Base-by-base conservation (phyloP, 2,888 invertebrate genomes). In the Drosophila flavopinicola region DNA sequence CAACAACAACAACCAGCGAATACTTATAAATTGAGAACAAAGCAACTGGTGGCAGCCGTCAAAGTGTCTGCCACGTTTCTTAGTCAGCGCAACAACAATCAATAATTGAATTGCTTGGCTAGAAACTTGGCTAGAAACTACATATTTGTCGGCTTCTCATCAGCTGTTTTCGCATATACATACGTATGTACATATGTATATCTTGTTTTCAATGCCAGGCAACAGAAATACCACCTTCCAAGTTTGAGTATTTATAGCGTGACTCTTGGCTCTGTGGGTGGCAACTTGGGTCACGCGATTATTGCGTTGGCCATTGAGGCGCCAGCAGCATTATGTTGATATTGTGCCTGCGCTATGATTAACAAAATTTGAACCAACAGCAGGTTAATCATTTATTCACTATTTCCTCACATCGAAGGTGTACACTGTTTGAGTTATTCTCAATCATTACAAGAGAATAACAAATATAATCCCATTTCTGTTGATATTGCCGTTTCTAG, bases 21-120 rank as follows among this genome's bases (percentile, higher is more conserved):
- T n/a, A n/a, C n/a, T n/a, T n/a, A n/a, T n/a, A n/a, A n/a, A n/a
- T n/a, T n/a, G n/a, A n/a, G n/a, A 38, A 17, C 27, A 39, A 45
- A 66, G 66, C 80, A 80, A 80, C 80, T 85, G 78, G 80, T 80
- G 84, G 54, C 83, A 47, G 82, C 32, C 78, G 78, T 84, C 80
- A 53, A 64, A 37, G 45, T 80, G 80, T 86, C 80, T 80, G 66
- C 59, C 56, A 29, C 47, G 47, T 33, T 37, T 37, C 24, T 17
- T 11, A 30, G 52, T 23, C 41, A 27, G 51, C 41, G 11, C 17
- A 29, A 61, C 48, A 47, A 41, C 67, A 73, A 84, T 85, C 84
- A 77, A 79, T 79, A 84, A 69, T 84, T 85, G 33, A 84, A 84
- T 84, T 69, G 80, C 60, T 71, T 37, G 48, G 57, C 37, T 77